Evolutionary conservation across 23 tunicate species (phyloP), one percentile per base, ranked within the genome.

Genomic region (Botrylloides violaceus): DNA sequence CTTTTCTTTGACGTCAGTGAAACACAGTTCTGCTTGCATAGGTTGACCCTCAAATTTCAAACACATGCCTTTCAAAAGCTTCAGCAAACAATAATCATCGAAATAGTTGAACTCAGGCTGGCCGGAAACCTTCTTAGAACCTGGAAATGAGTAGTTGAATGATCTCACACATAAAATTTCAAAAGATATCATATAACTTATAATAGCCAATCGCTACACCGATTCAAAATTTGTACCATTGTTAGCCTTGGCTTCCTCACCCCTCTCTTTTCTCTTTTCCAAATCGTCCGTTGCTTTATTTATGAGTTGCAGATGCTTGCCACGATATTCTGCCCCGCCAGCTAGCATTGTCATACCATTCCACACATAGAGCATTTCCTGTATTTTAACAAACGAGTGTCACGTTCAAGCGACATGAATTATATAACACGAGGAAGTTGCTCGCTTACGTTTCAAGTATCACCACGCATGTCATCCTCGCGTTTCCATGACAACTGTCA

Each of bases 341-440:
- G 68, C 75, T 64, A 90, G 56, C 97, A 90, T 90, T 12, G 91
- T 37, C 65, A 90, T 38, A 19, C 86, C 86, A 37, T 83, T 90
- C 97, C 97, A 90, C 2, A 50, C 78, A 60, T 75, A 79, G 1
- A 83, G 28, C 85, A 90, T 82, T 71, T 90, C 97, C 97, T 90
- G 57, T 1, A n/a, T n/a, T n/a, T n/a, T n/a, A n/a, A n/a, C n/a
- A n/a, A n/a, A n/a, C n/a, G n/a, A n/a, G n/a, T n/a, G n/a, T n/a
- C n/a, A n/a, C n/a, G n/a, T n/a, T n/a, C n/a, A n/a, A n/a, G n/a
- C n/a, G n/a, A n/a, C n/a, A n/a, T n/a, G n/a, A n/a, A n/a, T n/a
- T n/a, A n/a, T n/a, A n/a, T n/a, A n/a, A n/a, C n/a, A n/a, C n/a
- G n/a, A n/a, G n/a, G n/a, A n/a, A n/a, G n/a, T n/a, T n/a, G n/a